A percentile compares a stretch with the other conserved stretches of the same genome.
phyloP scores from a whole-genome alignment of 2,797 vertebrate species.

The Anguilla obscura region DNA sequence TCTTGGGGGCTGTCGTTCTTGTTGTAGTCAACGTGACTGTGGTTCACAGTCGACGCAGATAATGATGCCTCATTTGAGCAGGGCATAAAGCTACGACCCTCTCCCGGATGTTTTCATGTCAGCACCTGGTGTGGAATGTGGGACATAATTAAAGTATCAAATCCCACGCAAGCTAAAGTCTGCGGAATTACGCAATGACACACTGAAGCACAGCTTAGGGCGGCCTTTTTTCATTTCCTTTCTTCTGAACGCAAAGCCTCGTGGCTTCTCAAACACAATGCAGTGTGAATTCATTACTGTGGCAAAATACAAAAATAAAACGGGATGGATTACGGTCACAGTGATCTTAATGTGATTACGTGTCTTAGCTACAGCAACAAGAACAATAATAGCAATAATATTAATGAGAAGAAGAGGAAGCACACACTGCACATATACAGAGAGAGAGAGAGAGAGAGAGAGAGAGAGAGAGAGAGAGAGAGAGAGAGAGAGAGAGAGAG shows the following conservation, averaged over 20 bases:
- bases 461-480: neutral
- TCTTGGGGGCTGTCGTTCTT: neutral
- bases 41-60: neutral
- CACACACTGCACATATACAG: no score
- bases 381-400: neutral
- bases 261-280: neutral
- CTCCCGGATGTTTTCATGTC: neutral
- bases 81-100: neutral
- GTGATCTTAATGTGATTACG: neutral
- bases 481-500: neutral
- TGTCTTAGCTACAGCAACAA: no score
- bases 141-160: neutral
- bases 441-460: no score
- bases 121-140: slow-evolving; percentile 2
- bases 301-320: neutral
- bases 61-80: neutral
- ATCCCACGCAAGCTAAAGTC: neutral
- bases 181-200: neutral
- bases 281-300: neutral
- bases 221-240: neutral
- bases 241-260: neutral
- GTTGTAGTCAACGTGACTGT: neutral
- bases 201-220: slow-evolving; percentile 1
- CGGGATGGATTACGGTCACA: no score
- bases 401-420: neutral